Conservation (phyloP, 2,797 vertebrate species). For the Chelonia mydas region DNA sequence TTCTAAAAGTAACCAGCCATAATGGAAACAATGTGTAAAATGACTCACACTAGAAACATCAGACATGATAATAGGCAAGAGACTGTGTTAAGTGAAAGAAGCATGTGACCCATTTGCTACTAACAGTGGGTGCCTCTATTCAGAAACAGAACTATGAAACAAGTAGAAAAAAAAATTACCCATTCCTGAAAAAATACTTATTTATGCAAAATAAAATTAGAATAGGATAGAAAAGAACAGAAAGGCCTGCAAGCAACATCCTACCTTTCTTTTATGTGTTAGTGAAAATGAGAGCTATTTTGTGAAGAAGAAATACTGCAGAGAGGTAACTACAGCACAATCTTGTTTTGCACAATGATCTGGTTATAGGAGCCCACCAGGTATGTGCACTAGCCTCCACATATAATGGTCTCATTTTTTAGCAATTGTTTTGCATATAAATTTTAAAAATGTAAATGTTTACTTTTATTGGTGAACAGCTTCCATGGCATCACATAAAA, state of each 20-base stretch:
- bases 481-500: background rate
- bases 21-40: background rate
- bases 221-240: background rate
- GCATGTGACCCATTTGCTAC: background rate
- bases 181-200: background rate
- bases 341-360: background rate
- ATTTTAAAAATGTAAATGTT: background rate
- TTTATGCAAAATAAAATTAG: background rate
- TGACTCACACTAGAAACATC: background rate
- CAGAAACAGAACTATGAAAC: background rate
- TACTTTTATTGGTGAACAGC: background rate
- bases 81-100: background rate
- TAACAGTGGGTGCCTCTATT: background rate
- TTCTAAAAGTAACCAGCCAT: background rate
- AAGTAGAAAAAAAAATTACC: background rate
- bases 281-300: background rate
- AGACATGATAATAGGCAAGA: background rate
- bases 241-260: background rate
- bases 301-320: background rate
- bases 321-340: conserved; percentile 15
- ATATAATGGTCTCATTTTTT: background rate
- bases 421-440: background rate
- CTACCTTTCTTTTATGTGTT: background rate
- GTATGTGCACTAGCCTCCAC: background rate
- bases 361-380: background rate